These are phyloP conservation scores for Phaonia tiefii DNA, from an alignment of 2,888 invertebrate genomes.

Conservation along the genomic window DNA sequence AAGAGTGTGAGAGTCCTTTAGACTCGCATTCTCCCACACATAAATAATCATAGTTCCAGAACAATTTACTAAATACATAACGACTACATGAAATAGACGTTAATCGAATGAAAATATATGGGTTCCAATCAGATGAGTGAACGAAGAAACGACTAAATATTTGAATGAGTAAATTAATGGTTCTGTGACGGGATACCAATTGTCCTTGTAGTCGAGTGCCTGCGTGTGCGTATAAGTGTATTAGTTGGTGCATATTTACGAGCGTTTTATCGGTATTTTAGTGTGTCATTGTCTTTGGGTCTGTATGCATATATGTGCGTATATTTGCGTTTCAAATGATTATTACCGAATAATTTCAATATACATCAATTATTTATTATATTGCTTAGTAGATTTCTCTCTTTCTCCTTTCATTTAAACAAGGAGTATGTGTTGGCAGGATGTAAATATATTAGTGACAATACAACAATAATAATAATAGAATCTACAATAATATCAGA, in stretches of 20 bases:
- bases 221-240: neutral
- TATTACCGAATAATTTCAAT: slow-evolving; percentile 43
- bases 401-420: too few species aligned
- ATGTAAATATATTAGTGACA: neutral
- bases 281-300: neutral
- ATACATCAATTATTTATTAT: slow-evolving; percentile 53
- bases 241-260: neutral
- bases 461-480: slow-evolving; percentile 1
- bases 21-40: neutral
- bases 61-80: neutral
- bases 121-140: neutral
- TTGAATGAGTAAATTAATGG: slow-evolving; percentile 7
- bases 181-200: neutral
- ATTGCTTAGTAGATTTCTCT: slow-evolving; percentile 31
- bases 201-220: too few species aligned
- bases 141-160: slow-evolving; percentile 31
- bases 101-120: slow-evolving; percentile 10
- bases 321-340: slow-evolving; percentile 28
- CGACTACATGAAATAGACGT: slow-evolving; percentile 6
- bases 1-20: neutral
- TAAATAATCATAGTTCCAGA: neutral
- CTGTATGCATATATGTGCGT: neutral
- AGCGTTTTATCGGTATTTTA: slow-evolving; percentile 20
- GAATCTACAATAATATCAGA: slow-evolving; percentile 30
- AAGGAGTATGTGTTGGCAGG: too few species aligned